Evolutionary conservation across 2,797 vertebrate genomes (phyloP), one percentile per base, ranked within the genome.

Genomic region (Bryconaethiops microstoma): DNA sequence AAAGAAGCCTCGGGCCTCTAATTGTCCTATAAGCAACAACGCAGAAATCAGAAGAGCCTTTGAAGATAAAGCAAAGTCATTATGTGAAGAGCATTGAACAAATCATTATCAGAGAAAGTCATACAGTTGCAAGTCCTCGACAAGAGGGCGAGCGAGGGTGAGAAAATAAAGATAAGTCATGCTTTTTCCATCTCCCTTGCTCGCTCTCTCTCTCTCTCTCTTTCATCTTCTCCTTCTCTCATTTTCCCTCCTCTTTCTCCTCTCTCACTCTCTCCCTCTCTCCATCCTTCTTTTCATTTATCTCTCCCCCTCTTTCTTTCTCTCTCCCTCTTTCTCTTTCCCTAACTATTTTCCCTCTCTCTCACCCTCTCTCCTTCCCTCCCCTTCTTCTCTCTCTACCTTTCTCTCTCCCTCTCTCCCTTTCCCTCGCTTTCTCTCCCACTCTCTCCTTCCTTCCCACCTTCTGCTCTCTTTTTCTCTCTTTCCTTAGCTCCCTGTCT

Each of bases 61-160:
- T 91, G 85, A 89, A 92, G 92, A 94, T 93, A 92, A 90, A 91
- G 86, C 80, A 88, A 89, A 90, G 86, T 88, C 86, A 91, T 92
- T 93, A 91, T 89, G 89, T 84, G 82, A 88, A 89, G 84, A 88
- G 85, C 73, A 87, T 86, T 79, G 89, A 86, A 90, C 87, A 88
- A 91, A 88, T 91, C 89, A 92, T 89, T 90, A 92, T 91, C 90
- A 89, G 86, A 88, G 88, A 91, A 90, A 90, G 89, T 87, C 89
- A 88, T 85, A n/a, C 81, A 92, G 89, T 87, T 86, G 71, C 7
- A 5, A 76, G 52, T 84, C 81, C 88, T 91, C 89, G 86, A 91
- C 13, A n/a, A 81, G 69, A 17, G 69, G 50, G 8, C 17, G 23
- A 23, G 50, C 89, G 69, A 86, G 79, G 80, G 87, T 87, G 82